These are phyloP conservation scores for Hippopotamus amphibius DNA, from an alignment of 2,113 vertebrate genomes.

Conservation along the genomic window DNA sequence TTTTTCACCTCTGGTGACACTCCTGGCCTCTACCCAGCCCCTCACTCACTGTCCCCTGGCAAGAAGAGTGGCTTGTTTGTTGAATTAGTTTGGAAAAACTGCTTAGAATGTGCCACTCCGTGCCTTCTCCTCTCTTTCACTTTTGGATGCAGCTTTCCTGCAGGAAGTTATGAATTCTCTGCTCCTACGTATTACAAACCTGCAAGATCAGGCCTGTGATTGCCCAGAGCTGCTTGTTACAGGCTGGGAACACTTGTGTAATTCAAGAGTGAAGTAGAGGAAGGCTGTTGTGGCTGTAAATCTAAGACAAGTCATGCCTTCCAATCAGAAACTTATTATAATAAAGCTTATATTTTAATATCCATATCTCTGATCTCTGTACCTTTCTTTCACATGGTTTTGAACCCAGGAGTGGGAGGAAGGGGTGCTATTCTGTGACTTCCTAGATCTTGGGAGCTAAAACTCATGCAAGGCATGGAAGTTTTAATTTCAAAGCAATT, in stretches of 20 bases:
- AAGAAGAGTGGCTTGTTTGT: not conserved
- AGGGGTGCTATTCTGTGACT: not conserved
- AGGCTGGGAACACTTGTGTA: not conserved
- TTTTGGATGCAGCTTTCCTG: not conserved
- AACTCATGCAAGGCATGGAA: not conserved
- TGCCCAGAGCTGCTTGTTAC: not conserved
- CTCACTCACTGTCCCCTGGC: not conserved
- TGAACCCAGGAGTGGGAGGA: not conserved
- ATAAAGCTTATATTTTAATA: not conserved
- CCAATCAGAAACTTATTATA: not conserved
- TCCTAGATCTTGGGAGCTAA: conserved; percentile 28
- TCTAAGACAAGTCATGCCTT: not conserved
- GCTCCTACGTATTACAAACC: not conserved
- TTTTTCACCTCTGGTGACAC: not conserved
- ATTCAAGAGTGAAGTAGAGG: not conserved
- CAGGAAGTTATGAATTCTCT: not conserved
- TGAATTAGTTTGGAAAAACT: not conserved
- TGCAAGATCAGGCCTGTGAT: not conserved
- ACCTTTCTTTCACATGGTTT: not conserved
- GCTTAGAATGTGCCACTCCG: not conserved
- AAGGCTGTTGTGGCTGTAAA: not conserved
- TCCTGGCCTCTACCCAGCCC: not conserved
- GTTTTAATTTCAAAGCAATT: conserved; percentile 9
- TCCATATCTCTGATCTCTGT: not conserved
- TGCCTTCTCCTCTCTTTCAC: not conserved